Evolutionary conservation across 2,113 vertebrate species (phyloP).

Genomic region (Gyps fulvus): DNA sequence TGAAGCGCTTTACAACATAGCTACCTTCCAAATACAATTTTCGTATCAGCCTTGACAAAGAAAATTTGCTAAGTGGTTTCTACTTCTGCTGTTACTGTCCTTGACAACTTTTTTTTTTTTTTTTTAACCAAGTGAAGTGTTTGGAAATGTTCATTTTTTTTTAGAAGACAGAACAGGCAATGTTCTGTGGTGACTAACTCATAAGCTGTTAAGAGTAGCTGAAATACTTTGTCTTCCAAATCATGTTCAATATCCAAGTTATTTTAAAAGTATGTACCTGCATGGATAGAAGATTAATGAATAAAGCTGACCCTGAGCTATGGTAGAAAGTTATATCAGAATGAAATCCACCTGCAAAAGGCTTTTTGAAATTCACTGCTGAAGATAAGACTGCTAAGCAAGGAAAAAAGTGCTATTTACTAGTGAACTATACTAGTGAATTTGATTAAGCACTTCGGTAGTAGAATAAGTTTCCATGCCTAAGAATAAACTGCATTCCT

Average conservation of each 20-base stretch:
- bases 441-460: background rate
- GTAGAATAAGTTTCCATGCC: background rate
- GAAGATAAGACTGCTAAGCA: background rate
- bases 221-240: background rate
- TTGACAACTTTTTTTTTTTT: background rate
- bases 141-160: constrained; percentile 20
- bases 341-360: background rate
- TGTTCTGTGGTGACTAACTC: background rate
- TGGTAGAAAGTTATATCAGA: background rate
- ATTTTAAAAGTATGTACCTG: background rate
- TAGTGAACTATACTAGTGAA: background rate
- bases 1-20: background rate
- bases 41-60: background rate
- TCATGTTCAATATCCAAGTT: background rate
- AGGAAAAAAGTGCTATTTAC: background rate
- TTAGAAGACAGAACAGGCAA: background rate
- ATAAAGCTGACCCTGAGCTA: background rate
- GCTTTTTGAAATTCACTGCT: background rate
- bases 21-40: constrained; percentile 26
- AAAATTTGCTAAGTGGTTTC: background rate
- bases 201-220: background rate
- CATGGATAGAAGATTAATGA: background rate
- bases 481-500: background rate
- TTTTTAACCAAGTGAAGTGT: background rate
- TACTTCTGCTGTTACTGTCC: background rate